Base-by-base conservation (phyloP, 2,888 invertebrate species). In the Neria commutata region DNA sequence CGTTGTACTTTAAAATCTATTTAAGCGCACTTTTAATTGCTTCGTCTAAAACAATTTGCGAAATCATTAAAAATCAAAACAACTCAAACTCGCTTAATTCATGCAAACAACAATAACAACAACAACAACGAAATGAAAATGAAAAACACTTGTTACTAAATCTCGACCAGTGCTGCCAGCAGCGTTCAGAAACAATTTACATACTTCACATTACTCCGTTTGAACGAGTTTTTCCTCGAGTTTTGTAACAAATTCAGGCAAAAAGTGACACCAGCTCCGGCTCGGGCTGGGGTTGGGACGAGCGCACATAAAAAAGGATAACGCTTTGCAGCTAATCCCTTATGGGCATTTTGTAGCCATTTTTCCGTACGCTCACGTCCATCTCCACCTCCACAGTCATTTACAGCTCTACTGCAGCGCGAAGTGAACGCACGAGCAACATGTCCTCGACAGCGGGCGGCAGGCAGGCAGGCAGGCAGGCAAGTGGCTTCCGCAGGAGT, bases 301-400 rank as follows among this genome's bases (percentile, higher is more conserved):
- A 11, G 37, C 6, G 21, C 42, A 21, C 21, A 42, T 6, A 62
- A 56, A 64, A 59, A 49, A 40, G 62, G 24, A 50, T 64, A 65
- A 67, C 77, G 77, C 74, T 75, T 76, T 71, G 67, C 70, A 73
- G 78, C 73, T 77, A 77, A 77, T 77, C 77, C 77, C 79, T 77
- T 75, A 72, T 74, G 79, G 79, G 79, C 77, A 77, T 79, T 77
- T 77, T 78, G 77, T 76, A 67, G 65, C 69, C 63, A 59, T 45
- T 54, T 60, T 56, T 56, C 48, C 58, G 60, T 65, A 54, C 56
- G 60, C 40, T 11, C 29, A 53, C 16, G 37, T 48, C 45, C 25
- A 11, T 8, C 2, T 11, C 25, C 6, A 4, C 50, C 4, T 10
- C 8, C 16, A 1, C 63, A 37, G 49, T 33, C 53, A n/a, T n/a